Evolutionary conservation across 1,140 invertebrate genomes (phyloP).

Genomic region (Colletes gigas): DNA sequence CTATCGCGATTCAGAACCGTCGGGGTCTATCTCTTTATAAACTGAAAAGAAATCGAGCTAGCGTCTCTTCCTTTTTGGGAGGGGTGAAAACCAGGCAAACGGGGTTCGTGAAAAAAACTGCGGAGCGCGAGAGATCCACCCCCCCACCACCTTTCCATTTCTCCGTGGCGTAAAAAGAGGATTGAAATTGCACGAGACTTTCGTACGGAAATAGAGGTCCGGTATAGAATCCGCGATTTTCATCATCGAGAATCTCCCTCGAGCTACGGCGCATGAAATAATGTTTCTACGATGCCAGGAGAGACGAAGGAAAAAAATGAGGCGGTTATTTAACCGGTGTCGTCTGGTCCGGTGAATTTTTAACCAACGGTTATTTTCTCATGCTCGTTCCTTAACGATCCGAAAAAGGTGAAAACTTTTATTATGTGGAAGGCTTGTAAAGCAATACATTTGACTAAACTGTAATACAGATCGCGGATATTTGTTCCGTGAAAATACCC

Average conservation of each 20-base stretch:
- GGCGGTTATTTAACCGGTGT: constrained; percentile 40
- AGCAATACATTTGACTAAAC: too few species aligned
- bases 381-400: neutral
- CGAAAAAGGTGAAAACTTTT: neutral
- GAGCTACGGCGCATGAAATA: constrained; percentile 37
- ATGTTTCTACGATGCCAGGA: constrained; percentile 23
- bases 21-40: constrained; percentile 49
- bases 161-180: constrained; percentile 33
- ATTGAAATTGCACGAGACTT: constrained; percentile 48
- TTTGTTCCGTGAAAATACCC: too few species aligned
- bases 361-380: constrained; percentile 21
- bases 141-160: neutral
- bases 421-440: too few species aligned
- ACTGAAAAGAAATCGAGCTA: constrained; percentile 50
- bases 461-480: too few species aligned
- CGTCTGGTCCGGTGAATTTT: constrained; percentile 29
- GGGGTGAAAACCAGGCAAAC: constrained; percentile 20
- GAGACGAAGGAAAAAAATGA: neutral
- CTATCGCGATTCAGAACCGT: constrained; percentile 42
- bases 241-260: constrained; percentile 37
- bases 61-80: constrained; percentile 20
- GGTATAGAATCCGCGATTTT: constrained; percentile 49
- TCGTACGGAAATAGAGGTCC: constrained; percentile 46
- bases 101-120: constrained; percentile 20
- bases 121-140: neutral